These are phyloP conservation scores for Crotalus adamanteus DNA, from an alignment of 2,797 vertebrate genomes.

Conservation along the genomic window DNA sequence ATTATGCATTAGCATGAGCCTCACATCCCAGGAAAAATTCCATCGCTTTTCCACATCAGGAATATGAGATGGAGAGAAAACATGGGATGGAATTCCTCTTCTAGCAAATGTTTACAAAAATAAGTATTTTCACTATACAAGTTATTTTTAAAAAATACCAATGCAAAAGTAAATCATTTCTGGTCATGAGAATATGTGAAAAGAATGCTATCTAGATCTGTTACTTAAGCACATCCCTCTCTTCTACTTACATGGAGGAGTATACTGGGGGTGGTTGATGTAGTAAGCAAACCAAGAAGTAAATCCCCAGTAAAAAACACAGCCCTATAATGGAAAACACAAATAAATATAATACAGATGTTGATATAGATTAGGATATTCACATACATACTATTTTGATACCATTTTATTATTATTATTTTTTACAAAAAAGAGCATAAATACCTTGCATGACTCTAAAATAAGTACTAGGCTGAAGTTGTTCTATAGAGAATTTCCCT, in stretches of 20 bases:
- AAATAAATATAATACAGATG: not conserved
- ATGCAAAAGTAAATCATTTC: not conserved
- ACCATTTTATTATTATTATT: not conserved
- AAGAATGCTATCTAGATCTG: not conserved
- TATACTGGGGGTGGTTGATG: slow-evolving; percentile 73
- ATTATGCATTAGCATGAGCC: not conserved
- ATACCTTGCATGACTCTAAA: not conserved
- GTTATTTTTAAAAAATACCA: not conserved
- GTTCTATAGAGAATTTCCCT: not conserved
- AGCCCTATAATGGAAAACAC: slow-evolving; percentile 66
- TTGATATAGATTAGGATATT: not conserved
- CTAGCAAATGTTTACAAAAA: not conserved
- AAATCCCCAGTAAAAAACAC: slow-evolving; percentile 79
- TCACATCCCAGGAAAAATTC: not conserved
- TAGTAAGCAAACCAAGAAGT: slow-evolving; percentile 75
- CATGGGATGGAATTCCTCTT: not conserved
- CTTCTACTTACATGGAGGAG: slow-evolving; percentile 67
- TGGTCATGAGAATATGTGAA: not conserved
- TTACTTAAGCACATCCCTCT: not conserved
- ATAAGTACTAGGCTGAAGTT: not conserved
- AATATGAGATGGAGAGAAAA: not conserved
- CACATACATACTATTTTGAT: not conserved
- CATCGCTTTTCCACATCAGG: not conserved
- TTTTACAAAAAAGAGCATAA: not conserved
- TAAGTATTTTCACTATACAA: not conserved